phyloP scores from a whole-genome alignment of 2,888 invertebrate genomes.

The Mimumesa dahlbomi region DNA sequence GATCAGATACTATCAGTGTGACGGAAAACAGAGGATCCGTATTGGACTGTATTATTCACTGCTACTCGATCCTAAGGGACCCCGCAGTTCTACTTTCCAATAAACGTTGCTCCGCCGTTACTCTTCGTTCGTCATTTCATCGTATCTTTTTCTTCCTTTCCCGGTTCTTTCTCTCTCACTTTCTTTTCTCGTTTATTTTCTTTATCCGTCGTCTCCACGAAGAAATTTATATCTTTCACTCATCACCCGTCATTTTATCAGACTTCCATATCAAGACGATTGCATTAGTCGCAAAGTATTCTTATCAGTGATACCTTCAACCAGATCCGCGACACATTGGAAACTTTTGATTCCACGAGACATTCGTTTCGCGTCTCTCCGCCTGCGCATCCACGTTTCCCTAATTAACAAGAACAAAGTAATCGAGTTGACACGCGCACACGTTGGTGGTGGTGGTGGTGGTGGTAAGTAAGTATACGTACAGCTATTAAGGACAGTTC shows the following conservation, averaged over 20 bases:
- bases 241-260: no score
- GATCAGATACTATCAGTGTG: conserved; percentile 51
- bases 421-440: background rate
- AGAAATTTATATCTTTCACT: background rate
- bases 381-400: no score
- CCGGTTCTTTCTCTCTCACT: background rate
- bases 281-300: no score
- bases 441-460: no score
- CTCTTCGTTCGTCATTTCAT: conserved; percentile 5
- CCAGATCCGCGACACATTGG: no score
- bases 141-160: background rate
- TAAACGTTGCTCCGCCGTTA: conserved; percentile 49
- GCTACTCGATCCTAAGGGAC: conserved; percentile 54
- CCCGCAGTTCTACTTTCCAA: conserved; percentile 51
- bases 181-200: background rate
- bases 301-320: no score
- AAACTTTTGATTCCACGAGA: no score
- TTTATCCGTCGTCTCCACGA: background rate
- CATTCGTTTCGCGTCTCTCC: no score
- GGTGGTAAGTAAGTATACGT: no score
- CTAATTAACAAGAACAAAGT: no score
- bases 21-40: conserved; percentile 45
- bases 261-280: no score
- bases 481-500: no score
- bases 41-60: conserved; percentile 61